These are phyloP conservation scores for Oscheius myriophilus DNA, from an alignment of 2,888 invertebrate genomes.

Conservation along the genomic window DNA sequence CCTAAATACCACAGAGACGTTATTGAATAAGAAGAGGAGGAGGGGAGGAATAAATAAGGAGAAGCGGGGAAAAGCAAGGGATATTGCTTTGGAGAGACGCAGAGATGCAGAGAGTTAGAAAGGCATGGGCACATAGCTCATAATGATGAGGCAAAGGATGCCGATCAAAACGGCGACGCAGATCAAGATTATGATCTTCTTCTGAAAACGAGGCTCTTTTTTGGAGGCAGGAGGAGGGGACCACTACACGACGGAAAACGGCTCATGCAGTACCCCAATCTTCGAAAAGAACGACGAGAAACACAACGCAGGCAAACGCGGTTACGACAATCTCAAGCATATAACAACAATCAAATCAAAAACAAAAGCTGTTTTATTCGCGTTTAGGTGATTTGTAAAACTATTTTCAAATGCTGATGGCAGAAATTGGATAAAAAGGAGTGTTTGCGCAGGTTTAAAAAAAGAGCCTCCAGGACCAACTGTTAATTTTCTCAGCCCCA, in stretches of 20 bases:
- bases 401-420: too few species aligned
- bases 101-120: slow-evolving; percentile 38
- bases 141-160: slow-evolving; percentile 75
- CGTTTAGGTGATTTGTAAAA: too few species aligned
- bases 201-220: slow-evolving; percentile 76
- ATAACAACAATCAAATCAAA: too few species aligned
- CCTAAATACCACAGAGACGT: slow-evolving; percentile 19
- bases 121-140: slow-evolving; percentile 54
- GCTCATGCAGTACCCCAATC: background rate
- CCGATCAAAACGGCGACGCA: slow-evolving; percentile 85
- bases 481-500: too few species aligned
- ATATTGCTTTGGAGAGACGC: slow-evolving; percentile 14
- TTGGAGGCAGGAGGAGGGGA: background rate
- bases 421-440: too few species aligned
- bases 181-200: slow-evolving; percentile 92
- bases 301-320: slow-evolving; percentile 15
- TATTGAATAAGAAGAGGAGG: background rate
- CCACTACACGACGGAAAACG: background rate
- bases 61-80: background rate
- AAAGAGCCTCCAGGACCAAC: too few species aligned
- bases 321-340: background rate
- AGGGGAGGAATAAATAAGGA: slow-evolving; percentile 1
- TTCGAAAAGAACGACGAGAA: background rate
- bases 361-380: too few species aligned
- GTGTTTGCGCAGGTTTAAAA: too few species aligned